Base-by-base conservation (phyloP, 2,113 vertebrate species). In the Syngnathus floridae region DNA sequence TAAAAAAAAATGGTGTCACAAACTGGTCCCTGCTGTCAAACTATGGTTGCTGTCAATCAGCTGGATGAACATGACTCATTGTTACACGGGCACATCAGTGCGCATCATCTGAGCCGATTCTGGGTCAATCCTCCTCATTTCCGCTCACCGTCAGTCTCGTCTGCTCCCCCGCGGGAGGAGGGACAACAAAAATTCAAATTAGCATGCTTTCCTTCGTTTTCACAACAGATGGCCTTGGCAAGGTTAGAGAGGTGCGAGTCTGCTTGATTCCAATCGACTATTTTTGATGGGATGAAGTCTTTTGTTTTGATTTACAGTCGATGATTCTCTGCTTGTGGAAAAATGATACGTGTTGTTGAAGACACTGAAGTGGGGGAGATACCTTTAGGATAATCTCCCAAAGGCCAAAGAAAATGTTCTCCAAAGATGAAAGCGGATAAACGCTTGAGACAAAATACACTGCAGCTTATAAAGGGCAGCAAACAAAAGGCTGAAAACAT, bases 71-170 rank as follows among this genome's bases (percentile, higher is more conserved):
- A 67, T 75, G 63, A 49, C 67, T 72, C 69, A 73, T 57, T 75
- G 77, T 81, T 74, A 69, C 62, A 64, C 48, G 62, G 75, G 38
- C 82, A 84, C 64, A 80, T 85, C 83, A 73, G 57, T 83, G 46
- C 19, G 76, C 83, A 83, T 79, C 78, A 80, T 58, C 49, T 40
- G 78, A 84, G 70, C 65, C 4, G 74, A 88, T 89, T 88, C 86
- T 89, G 79, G 86, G 86, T 89, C 86, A 87, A 77, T 82, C 82
- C 67, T 56, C 67, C 69, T 45, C 65, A 60, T 72, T 75, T 64
- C 65, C 71, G 61, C 74, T 62, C 55, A 64, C 21, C 6, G 31
- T 56, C 54, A 35, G 6, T 16, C 26, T 46, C 5, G 37, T 79
- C 80, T 78, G 73, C 66, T 62, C 37, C 76, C 67, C 71, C 59